Conservation (phyloP, 2,113 vertebrate species). For the Aplodontia rufa region DNA sequence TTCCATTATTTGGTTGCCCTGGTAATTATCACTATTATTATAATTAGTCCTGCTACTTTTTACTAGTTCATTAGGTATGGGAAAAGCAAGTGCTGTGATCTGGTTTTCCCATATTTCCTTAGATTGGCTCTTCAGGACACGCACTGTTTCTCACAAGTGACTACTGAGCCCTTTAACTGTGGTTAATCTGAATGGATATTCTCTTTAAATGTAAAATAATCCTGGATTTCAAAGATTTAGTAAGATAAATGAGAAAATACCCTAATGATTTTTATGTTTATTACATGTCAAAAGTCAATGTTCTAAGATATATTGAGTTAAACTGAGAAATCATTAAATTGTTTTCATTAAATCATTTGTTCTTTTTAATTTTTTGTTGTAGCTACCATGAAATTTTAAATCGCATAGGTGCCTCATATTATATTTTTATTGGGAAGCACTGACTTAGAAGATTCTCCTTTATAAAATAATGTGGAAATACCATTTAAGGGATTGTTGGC, state of each 20-base stretch:
- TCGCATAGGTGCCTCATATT: background rate
- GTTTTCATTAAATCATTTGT: background rate
- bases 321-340: background rate
- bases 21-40: background rate
- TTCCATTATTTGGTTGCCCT: background rate
- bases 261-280: background rate
- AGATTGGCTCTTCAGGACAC: background rate
- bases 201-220: background rate
- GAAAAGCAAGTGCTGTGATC: background rate
- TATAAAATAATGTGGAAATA: background rate
- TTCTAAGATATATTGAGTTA: background rate
- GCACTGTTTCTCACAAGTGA: background rate
- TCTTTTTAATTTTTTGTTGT: background rate
- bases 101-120: background rate
- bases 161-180: background rate
- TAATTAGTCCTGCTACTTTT: background rate
- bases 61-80: background rate
- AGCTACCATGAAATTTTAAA: background rate
- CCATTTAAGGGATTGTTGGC: background rate
- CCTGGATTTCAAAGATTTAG: background rate
- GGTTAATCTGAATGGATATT: background rate
- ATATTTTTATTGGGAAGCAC: background rate
- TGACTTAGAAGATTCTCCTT: background rate
- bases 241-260: background rate
- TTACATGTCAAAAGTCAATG: background rate